Base-by-base conservation (phyloP, 2,113 vertebrate species). In the Rhea pennata region DNA sequence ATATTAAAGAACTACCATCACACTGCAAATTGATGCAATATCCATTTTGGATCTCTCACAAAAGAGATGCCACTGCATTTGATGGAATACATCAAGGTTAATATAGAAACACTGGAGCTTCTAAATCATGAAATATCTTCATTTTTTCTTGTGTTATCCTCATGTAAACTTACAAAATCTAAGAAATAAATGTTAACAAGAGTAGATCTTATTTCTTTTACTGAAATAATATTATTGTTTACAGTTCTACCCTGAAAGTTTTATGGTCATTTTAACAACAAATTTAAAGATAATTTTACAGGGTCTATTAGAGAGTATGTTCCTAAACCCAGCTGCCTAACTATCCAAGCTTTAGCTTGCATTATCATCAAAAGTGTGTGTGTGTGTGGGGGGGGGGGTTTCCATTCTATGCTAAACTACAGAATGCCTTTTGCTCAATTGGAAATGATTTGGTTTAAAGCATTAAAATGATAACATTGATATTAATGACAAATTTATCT, bases 61-160 rank as follows among this genome's bases (percentile, higher is more conserved):
- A 89, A 90, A 76, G 29, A 89, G 61, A 50, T 29, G 31, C 65
- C 85, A 82, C 15, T 81, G 27, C 54, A 88, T 76, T 83, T 77
- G 69, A 94, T 26, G 80, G 91, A 92, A 65, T 27, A 64, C 5
- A 19, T 61, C 86, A 56, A 42, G n/a, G 64, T 93, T 92, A 92
- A 90, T 79, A 64, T 19, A 14, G 75, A 87, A 72, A 75, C 36
- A 90, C 13, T 59, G 36, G 15, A 73, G 33, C 65, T 80, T 85
- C 53, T 78, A 92, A 89, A 62, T 14, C 90, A 56, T 91, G 51
- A 93, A 96, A 87, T 53, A 53, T 36, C 42, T 44, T 81, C 5
- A 22, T 65, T 92, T 96, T 86, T 93, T 56, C 40, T 87, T 91
- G 19, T 51, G 90, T 91, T 90, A 44, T 39, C 62, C 91, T 88